Conservation (phyloP, 2,113 vertebrate species). For the Pangasianodon gigas region DNA sequence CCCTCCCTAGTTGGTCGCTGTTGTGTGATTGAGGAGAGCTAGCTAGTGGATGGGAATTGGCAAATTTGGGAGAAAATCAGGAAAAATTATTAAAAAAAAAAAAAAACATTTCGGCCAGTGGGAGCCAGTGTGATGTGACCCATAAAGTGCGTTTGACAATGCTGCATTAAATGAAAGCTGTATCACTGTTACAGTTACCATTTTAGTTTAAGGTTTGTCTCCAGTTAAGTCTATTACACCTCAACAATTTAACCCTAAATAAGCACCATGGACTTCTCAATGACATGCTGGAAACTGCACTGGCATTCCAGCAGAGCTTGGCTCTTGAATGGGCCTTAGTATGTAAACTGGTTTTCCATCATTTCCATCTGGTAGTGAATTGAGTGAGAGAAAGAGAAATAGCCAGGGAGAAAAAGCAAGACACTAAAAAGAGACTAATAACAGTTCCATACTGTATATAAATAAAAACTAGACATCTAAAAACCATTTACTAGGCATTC, state of each 20-base stretch:
- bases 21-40: not conserved
- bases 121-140: not conserved
- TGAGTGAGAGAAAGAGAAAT: constrained; percentile 56
- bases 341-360: constrained; percentile 98
- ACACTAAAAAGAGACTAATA: not conserved
- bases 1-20: not conserved
- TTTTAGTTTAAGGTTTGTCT: not conserved
- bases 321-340: constrained; percentile 94
- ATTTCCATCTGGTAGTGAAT: constrained; percentile 91
- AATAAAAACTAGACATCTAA: not conserved
- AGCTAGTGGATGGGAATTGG: not conserved
- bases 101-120: not conserved
- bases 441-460: not conserved
- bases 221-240: not conserved
- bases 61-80: not conserved
- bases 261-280: constrained; percentile 97
- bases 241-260: constrained; percentile 85
- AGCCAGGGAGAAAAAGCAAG: not conserved
- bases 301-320: constrained; percentile 80
- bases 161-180: constrained; percentile 4
- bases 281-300: constrained; percentile 98
- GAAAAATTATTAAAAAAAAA: not conserved
- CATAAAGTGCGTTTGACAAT: not conserved
- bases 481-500: not conserved
- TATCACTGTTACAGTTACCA: not conserved